Evolutionary conservation across 2,888 invertebrate genomes (phyloP).

Genomic region (Lepetodrilus schrolli): DNA sequence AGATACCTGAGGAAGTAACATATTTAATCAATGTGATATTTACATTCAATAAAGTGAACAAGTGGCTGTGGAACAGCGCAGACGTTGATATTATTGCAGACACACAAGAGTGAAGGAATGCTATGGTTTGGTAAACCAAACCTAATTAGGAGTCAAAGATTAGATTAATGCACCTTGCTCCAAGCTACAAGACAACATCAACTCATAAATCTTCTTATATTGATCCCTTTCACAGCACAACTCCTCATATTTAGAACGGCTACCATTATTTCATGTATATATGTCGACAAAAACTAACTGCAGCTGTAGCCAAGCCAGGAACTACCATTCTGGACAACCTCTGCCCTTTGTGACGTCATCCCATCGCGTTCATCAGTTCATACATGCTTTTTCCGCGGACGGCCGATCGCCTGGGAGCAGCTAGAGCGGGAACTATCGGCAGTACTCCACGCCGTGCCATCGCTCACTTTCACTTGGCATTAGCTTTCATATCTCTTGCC

Average conservation of each 20-base stretch:
- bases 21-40: background rate
- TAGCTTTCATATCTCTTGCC: background rate
- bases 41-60: background rate
- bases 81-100: too few species aligned
- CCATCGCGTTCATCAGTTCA: slow-evolving; percentile 21
- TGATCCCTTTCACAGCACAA: too few species aligned
- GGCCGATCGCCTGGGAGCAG: background rate
- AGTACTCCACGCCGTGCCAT: background rate
- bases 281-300: slow-evolving; percentile 1
- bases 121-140: background rate
- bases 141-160: background rate
- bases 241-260: too few species aligned
- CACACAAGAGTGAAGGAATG: too few species aligned
- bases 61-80: too few species aligned
- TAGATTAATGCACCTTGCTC: background rate
- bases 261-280: background rate
- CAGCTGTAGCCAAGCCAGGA: slow-evolving; percentile 9
- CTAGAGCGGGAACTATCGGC: slow-evolving; percentile 11
- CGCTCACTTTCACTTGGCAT: background rate
- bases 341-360: slow-evolving; percentile 19
- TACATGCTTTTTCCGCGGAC: slow-evolving; percentile 24
- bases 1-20: background rate
- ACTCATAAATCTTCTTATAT: background rate
- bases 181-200: background rate
- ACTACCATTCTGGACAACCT: slow-evolving; percentile 12